Base-by-base conservation (phyloP, 2,797 vertebrate species). In the Tarsius wallacei region DNA sequence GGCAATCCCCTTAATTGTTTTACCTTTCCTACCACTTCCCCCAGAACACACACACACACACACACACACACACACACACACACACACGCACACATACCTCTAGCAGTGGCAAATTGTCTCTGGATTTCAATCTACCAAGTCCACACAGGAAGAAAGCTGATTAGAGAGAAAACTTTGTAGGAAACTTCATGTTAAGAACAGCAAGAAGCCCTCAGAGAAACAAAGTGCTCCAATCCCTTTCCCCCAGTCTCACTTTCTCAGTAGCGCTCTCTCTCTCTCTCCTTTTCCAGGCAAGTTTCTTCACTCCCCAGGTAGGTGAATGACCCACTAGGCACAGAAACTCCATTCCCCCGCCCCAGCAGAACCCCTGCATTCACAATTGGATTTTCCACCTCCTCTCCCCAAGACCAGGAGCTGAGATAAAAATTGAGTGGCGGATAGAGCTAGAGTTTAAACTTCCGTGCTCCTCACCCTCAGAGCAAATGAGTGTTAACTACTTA, bases 401-500 rank as follows among this genome's bases (percentile, higher is more conserved):
- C 90, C 53, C 13, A 59, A 94, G 61, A 31, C 63, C 14, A 0
- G 63, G n/a, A 94, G 51, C 31, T 55, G 80, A 95, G 87, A 87
- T 85, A 90, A 95, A 95, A 95, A 95, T 73, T 73, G 57, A 95
- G 86, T 78, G 93, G 49, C 86, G 89, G 63, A 94, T 51, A 36
- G 90, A 91, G 53, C 63, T 0, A 87, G 63, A 93, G 36, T 95
- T 95, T 81, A 87, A 96, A 96, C 71, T 93, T 91, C 82, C 51
- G 21, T 63, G 36, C 61, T 70, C 22, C 68, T 95, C 59, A 15
- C 26, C 80, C 78, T 84, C 73, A 59, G 91, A 96, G 87, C 73
- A 83, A 80, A 89, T 74, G 1, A 70, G 51, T 24, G 42, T 92
- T 96, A 94, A 97, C 95, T 98, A 98, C 98, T 98, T 98, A 98